Percentiles rank a stretch among this genome's conserved stretches.
Evolutionary conservation across 1,140 invertebrate species (phyloP).

Genomic region (Drosophila parvula): DNA sequence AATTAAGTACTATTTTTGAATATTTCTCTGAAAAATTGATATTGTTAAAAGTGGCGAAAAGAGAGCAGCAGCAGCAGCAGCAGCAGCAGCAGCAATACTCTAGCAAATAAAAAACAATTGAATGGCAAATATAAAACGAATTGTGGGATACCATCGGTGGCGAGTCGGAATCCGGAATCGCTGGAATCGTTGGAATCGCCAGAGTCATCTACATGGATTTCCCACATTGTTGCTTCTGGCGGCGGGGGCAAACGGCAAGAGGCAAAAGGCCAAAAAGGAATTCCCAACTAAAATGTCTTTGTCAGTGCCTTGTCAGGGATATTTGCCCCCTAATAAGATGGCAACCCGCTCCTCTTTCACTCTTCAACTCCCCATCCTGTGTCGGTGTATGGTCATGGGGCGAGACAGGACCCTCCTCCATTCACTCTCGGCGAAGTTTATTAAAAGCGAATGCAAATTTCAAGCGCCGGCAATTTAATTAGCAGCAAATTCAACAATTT

Average conservation of each 20-base stretch:
- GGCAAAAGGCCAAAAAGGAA: background rate
- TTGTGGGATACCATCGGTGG: slow-evolving; percentile 42
- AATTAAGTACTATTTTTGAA: too few relatives aligned
- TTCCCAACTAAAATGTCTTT: slow-evolving; percentile 39
- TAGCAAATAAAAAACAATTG: slow-evolving; percentile 57
- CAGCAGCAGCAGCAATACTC: slow-evolving; percentile 38
- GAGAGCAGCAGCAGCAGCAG: slow-evolving; percentile 28
- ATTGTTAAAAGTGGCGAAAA: background rate
- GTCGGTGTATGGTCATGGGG: background rate
- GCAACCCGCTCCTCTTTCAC: background rate
- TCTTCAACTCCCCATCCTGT: too few relatives aligned
- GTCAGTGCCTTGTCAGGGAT: slow-evolving; percentile 57
- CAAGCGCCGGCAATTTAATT: slow-evolving; percentile 70
- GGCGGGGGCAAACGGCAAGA: slow-evolving; percentile 1
- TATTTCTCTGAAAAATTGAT: too few relatives aligned
- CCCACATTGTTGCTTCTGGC: slow-evolving; percentile 28
- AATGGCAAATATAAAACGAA: slow-evolving; percentile 60
- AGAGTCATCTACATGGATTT: slow-evolving; percentile 31
- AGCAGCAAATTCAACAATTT: slow-evolving; percentile 81
- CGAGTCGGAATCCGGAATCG: slow-evolving; percentile 2
- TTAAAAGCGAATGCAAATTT: slow-evolving; percentile 78
- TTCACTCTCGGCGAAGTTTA: slow-evolving; percentile 51
- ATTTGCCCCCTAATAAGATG: slow-evolving; percentile 31
- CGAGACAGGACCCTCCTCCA: background rate
- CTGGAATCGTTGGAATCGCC: slow-evolving; percentile 2